Evolutionary conservation across 2,888 invertebrate genomes (phyloP).

Genomic region (Prosapia bicincta): DNA sequence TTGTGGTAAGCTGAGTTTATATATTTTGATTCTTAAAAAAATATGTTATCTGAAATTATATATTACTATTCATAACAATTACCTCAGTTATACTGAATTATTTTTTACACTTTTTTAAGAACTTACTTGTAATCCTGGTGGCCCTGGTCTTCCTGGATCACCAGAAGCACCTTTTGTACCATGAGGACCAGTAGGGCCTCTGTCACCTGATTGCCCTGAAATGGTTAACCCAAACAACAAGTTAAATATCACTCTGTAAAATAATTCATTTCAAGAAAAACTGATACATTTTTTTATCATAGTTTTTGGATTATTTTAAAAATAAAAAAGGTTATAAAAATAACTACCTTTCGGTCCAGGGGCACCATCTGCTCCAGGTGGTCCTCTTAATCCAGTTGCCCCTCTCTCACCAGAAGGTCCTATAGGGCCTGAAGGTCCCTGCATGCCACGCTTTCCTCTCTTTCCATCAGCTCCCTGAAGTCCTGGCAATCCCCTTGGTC

Average conservation of each 20-base stretch:
- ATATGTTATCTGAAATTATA: too few relatives aligned
- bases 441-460: constrained; percentile 73
- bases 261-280: too few relatives aligned
- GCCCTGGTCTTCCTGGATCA: constrained; percentile 42
- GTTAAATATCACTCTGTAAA: constrained; percentile 37
- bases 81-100: too few relatives aligned
- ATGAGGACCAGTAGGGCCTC: constrained; percentile 42
- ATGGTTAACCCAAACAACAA: too few relatives aligned
- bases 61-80: too few relatives aligned
- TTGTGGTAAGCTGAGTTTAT: too few relatives aligned
- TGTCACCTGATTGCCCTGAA: constrained; percentile 44
- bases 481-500: constrained; percentile 74
- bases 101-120: too few relatives aligned
- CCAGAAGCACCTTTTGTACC: constrained; percentile 44
- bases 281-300: too few relatives aligned
- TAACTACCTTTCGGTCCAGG: constrained; percentile 63
- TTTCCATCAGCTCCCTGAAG: constrained; percentile 73
- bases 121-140: constrained; percentile 37
- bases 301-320: too few relatives aligned
- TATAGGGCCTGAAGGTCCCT: constrained; percentile 64
- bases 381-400: constrained; percentile 57
- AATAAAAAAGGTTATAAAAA: not conserved
- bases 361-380: constrained; percentile 67
- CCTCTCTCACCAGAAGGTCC: constrained; percentile 71
- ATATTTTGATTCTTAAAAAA: too few relatives aligned